Conservation (phyloP, 2,797 vertebrate genomes). For the Oreortyx pictus region DNA sequence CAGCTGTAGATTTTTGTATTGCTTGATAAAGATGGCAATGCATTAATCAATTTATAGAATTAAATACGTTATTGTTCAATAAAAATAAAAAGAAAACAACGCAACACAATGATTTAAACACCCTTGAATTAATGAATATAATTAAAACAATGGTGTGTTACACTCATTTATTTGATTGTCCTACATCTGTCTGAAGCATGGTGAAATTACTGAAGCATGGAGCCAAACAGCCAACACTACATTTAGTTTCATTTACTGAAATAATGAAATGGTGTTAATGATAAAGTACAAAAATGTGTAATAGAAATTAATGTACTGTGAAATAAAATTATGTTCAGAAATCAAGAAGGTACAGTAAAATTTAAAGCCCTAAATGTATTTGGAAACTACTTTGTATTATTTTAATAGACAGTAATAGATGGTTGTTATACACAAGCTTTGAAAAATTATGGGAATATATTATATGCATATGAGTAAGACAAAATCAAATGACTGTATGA, state of each 20-base stretch:
- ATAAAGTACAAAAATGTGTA: conserved; percentile 64
- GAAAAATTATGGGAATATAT: conserved; percentile 26
- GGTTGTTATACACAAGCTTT: not conserved
- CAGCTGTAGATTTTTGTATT: conserved; percentile 47
- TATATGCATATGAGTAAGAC: not conserved
- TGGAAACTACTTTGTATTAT: conserved; percentile 33
- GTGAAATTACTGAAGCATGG: conserved; percentile 54
- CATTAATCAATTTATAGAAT: conserved; percentile 68
- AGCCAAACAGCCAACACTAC: conserved; percentile 53
- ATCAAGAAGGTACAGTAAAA: conserved; percentile 49
- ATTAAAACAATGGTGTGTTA: conserved; percentile 61
- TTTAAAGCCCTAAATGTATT: conserved; percentile 53
- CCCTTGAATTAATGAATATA: conserved; percentile 65
- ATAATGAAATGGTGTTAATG: conserved; percentile 72
- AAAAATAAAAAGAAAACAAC: not conserved
- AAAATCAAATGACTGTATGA: conserved; percentile 20
- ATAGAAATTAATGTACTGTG: conserved; percentile 77
- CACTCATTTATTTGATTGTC: conserved; percentile 51
- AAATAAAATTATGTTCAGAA: conserved; percentile 74
- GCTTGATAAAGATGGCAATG: conserved; percentile 39
- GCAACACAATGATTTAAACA: conserved; percentile 22
- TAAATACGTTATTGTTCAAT: conserved; percentile 47
- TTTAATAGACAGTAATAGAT: conserved; percentile 28
- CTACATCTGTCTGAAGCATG: conserved; percentile 23
- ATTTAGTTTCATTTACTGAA: conserved; percentile 72